Evolutionary conservation across 1,140 invertebrate species (phyloP), one percentile per base, ranked within the genome.

Genomic region (Ruditapes philippinarum): DNA sequence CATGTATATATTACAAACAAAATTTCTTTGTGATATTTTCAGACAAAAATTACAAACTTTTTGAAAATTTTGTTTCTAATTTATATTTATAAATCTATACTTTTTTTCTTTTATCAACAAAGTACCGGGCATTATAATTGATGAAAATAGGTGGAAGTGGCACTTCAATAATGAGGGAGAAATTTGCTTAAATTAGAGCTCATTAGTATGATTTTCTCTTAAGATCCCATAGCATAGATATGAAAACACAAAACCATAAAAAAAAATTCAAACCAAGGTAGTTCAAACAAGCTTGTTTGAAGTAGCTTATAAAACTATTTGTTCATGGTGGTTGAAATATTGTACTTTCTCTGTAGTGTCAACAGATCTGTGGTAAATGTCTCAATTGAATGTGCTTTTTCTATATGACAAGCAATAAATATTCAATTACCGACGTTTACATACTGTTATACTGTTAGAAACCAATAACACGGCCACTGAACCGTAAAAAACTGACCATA

Each of bases 301-400:
- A 78, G 74, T 78, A 25, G 22, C 74, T 57, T 22, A 40, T 70
- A 40, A 38, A 38, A 51, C 22, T 33, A 31, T 51, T 78, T 78
- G 45, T 78, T 33, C 22, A 78, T 2, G 19, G 25, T 51, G n/a
- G 74, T 78, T n/a, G 54, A 54, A 74, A 78, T 51, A 40, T 70
- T 70, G 65, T 70, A 54, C 3, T 78, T 54, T 57, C 25, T 51
- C 11, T 36, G 3, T 17, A 3, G 28, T 57, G 74, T 78, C 45
- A 78, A 78, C n/a, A 78, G n/a, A 78, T 51, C 45, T 0, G 42
- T 25, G n/a, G 4, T 17, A 51, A 78, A 54, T 49, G 25, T 78
- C 74, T 78, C 74, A 78, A 78, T 78, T 54, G 25, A 78, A 45
- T 25, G 31, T n/a, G n/a, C n/a, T 51, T 54, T 33, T 54, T 70